Evolutionary conservation across 2,797 vertebrate genomes (phyloP).

Genomic region (Cirrhinus mrigala): DNA sequence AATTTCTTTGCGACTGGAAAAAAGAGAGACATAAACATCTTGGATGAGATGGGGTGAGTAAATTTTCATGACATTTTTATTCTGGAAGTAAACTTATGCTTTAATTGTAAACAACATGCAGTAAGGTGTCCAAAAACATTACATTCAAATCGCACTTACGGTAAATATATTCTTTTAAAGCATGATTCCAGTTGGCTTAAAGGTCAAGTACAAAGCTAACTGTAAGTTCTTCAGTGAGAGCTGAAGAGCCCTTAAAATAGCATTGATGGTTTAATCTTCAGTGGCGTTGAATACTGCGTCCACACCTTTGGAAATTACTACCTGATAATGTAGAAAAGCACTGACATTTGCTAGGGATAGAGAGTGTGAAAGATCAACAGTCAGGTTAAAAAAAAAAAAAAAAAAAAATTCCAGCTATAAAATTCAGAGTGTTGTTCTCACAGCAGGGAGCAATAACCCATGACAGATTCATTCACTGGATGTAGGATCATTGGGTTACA

Average conservation of each 20-base stretch:
- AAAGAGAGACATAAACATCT: no score
- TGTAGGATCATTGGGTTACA: no score
- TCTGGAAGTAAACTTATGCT: no score
- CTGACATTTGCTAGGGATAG: not conserved
- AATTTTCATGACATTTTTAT: no score
- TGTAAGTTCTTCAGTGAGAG: not conserved
- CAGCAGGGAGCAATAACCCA: not conserved
- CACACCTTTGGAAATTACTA: not conserved
- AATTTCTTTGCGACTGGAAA: no score
- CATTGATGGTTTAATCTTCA: not conserved
- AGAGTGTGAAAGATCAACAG: not conserved
- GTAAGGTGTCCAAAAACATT: not conserved
- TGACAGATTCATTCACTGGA: no score
- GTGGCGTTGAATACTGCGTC: not conserved
- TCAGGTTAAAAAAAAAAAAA: not conserved
- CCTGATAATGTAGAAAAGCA: slow-evolving; percentile 5
- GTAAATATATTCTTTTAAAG: no score
- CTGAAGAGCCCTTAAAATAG: not conserved
- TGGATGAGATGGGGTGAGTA: no score
- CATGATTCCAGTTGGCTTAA: slow-evolving; percentile 9
- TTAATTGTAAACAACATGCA: no score
- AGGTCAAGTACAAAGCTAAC: not conserved
- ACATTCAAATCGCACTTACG: no score
- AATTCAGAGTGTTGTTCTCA: not conserved
- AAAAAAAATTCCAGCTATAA: not conserved